Conservation (phyloP, 2,113 vertebrate species). For the Holacanthus passer region DNA sequence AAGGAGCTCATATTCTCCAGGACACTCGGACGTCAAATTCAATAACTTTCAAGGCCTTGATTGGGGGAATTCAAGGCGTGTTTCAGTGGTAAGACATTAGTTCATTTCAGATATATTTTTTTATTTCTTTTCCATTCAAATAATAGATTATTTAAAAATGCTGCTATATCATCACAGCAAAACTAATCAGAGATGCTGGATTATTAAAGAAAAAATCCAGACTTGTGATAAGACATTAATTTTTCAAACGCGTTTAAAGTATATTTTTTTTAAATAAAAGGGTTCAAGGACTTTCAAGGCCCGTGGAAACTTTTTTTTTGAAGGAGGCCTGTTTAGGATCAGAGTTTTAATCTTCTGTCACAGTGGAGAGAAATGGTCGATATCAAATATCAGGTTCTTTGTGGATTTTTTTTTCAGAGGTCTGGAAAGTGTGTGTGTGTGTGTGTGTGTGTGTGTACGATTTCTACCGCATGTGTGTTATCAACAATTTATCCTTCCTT, state of each 20-base stretch:
- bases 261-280: background rate
- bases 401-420: background rate
- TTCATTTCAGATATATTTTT: background rate
- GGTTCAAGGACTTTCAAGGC: background rate
- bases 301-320: background rate
- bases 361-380: background rate
- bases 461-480: slow-evolving; percentile 4
- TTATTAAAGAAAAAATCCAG: background rate
- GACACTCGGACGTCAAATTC: background rate
- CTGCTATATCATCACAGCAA: background rate
- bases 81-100: background rate
- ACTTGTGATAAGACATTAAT: background rate
- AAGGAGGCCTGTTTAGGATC: background rate
- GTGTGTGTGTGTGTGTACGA: background rate
- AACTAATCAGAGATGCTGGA: background rate
- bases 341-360: background rate
- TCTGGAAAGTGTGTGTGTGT: background rate
- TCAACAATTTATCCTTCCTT: too few relatives aligned
- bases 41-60: background rate
- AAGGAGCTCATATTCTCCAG: background rate
- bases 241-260: background rate
- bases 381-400: background rate
- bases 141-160: background rate
- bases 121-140: background rate
- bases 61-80: background rate